Percentiles rank a stretch among this genome's conserved stretches.
These are phyloP conservation scores for Eurystomus gularis DNA, from an alignment of 2,113 vertebrate genomes.

Conservation along the genomic window DNA sequence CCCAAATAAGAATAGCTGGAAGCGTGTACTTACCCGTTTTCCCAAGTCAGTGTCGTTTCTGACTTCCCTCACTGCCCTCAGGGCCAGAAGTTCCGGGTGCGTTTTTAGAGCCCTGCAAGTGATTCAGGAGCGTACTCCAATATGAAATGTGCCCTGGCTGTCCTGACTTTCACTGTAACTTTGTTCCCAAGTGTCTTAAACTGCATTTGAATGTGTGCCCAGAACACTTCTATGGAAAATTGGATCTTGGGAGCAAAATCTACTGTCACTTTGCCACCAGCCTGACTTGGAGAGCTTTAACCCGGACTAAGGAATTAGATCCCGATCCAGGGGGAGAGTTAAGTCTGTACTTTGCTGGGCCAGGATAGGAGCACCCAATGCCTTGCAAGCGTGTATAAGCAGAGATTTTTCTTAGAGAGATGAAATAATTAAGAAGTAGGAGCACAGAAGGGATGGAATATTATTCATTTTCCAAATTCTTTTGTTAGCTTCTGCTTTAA, in stretches of 20 bases:
- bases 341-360: neutral
- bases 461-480: neutral
- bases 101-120: neutral
- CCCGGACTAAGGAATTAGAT: neutral
- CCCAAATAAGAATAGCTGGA: neutral
- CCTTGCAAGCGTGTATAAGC: too few relatives aligned
- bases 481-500: neutral
- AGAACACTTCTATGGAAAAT: neutral
- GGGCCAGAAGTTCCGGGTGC: neutral
- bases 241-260: neutral
- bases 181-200: neutral
- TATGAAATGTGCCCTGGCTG: accelerated
- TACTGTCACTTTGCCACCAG: neutral
- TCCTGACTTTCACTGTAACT: neutral
- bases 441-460: neutral
- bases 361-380: neutral
- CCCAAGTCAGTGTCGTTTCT: neutral
- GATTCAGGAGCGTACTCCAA: neutral
- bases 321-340: neutral
- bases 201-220: neutral
- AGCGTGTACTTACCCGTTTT: neutral
- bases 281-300: neutral
- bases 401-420: neutral
- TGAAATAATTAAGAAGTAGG: neutral
- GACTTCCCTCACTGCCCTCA: neutral